Conservation (phyloP, 2,797 vertebrate species). For the Neomorphus geoffroyi region DNA sequence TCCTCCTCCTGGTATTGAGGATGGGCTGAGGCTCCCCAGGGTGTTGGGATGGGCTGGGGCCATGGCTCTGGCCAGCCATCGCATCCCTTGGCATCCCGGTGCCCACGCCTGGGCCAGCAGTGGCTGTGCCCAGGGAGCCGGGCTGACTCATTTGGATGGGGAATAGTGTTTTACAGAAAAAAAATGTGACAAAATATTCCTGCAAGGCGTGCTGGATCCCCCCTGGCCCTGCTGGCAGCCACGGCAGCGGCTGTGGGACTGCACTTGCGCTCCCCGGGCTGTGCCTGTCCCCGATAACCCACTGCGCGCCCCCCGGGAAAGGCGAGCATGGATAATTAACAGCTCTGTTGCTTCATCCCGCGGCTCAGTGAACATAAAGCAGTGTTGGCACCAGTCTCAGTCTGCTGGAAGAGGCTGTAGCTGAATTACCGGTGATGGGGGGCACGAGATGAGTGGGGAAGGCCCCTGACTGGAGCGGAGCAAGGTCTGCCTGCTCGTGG, state of each 20-base stretch:
- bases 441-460: accelerated
- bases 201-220: accelerated
- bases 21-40: accelerated
- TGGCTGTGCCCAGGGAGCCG: not conserved
- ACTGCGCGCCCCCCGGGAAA: accelerated
- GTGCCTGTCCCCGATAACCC: not conserved
- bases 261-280: not conserved
- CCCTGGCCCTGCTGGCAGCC: not conserved
- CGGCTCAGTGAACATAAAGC: not conserved
- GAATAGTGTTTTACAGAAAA: not conserved
- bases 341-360: not conserved
- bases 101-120: not conserved
- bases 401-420: not conserved
- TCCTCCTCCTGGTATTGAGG: not conserved
- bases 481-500: not conserved
- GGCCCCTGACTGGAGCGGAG: not conserved
- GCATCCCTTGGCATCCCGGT: too few species aligned
- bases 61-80: not conserved
- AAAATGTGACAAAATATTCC: not conserved
- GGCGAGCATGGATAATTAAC: accelerated
- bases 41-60: not conserved
- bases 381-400: accelerated
- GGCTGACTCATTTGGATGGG: accelerated
- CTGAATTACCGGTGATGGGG: accelerated
- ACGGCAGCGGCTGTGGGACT: not conserved